A percentile compares a stretch with the other conserved stretches of the same genome.
Evolutionary conservation across 30 jellyfish, hydroid and myxozoan species (phyloP).

Genomic region (Rhopilema esculentum): DNA sequence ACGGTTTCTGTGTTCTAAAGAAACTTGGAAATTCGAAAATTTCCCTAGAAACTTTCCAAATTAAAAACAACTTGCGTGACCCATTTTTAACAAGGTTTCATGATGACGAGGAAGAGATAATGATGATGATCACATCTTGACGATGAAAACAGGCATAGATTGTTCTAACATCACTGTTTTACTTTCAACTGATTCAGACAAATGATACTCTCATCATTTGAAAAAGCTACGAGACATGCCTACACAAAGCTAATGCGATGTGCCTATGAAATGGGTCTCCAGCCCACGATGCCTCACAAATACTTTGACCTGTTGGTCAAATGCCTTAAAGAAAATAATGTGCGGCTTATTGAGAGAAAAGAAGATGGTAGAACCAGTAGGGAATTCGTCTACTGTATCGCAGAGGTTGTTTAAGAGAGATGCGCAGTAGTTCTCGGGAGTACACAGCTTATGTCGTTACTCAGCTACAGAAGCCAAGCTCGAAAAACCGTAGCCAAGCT

Average conservation of each 20-base stretch:
- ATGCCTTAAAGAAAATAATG: conserved; percentile 30
- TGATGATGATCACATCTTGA: no score
- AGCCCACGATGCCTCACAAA: conserved; percentile 69
- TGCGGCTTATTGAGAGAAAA: conserved; percentile 38
- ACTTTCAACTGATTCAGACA: no score
- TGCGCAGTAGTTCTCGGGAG: conserved; percentile 40
- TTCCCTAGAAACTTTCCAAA: no score
- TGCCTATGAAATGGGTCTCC: conserved; percentile 64
- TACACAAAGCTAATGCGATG: conserved; percentile 43
- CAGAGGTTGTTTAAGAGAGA: conserved; percentile 43
- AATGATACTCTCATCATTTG: no score
- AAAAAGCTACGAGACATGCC: conserved; percentile 57
- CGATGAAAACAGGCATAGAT: no score
- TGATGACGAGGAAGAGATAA: no score
- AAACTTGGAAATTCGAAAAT: no score
- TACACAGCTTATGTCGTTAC: conserved; percentile 43
- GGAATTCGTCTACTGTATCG: conserved; percentile 37
- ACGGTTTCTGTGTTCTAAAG: no score
- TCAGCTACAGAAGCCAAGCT: conserved; percentile 54
- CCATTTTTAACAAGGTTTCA: no score
- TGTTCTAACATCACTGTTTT: no score
- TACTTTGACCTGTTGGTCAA: conserved; percentile 54
- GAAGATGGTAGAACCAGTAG: conserved; percentile 28
- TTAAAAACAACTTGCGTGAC: no score
- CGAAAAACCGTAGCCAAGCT: no score